Percentiles rank a stretch among this genome's conserved stretches.
Conservation (phyloP, 2,797 vertebrate species). For the Sebastes matsubarae region DNA sequence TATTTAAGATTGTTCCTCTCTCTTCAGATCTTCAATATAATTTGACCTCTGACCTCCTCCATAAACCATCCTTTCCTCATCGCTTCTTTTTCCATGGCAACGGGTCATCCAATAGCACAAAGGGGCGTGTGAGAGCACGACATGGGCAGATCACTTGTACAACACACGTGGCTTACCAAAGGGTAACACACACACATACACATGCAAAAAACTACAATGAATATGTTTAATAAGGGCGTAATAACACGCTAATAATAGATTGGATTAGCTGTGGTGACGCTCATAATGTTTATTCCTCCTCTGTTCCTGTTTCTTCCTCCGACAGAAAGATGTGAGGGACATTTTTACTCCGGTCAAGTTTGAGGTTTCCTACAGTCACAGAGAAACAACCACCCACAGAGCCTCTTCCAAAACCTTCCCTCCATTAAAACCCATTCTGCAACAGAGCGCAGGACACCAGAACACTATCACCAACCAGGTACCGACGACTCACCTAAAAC, state of each 20-base stretch:
- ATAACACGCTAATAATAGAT: background rate
- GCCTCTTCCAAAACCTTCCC: constrained; percentile 72
- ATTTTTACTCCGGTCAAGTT: constrained; percentile 90
- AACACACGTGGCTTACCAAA: constrained; percentile 87
- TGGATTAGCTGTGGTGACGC: background rate
- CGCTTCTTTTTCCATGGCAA: constrained; percentile 94
- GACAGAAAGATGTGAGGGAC: constrained; percentile 92
- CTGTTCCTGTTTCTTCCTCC: background rate
- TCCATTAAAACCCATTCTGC: constrained; percentile 90
- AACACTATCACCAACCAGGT: constrained; percentile 87
- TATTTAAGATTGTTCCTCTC: background rate
- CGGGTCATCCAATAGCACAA: constrained; percentile 86
- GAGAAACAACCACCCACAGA: constrained; percentile 74
- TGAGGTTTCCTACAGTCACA: constrained; percentile 87
- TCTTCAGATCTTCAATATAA: constrained; percentile 90
- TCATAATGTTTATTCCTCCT: background rate
- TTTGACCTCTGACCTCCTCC: constrained; percentile 88
- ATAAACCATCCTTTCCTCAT: constrained; percentile 85
- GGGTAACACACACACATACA: constrained; percentile 76
- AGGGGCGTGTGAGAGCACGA: constrained; percentile 77
- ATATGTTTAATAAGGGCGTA: background rate
- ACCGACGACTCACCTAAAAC: constrained; percentile 55
- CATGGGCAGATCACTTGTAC: constrained; percentile 77
- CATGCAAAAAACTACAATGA: background rate
- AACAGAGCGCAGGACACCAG: constrained; percentile 81